Evolutionary conservation across 2,888 invertebrate genomes (phyloP).

Genomic region (Campoplex nolae): DNA sequence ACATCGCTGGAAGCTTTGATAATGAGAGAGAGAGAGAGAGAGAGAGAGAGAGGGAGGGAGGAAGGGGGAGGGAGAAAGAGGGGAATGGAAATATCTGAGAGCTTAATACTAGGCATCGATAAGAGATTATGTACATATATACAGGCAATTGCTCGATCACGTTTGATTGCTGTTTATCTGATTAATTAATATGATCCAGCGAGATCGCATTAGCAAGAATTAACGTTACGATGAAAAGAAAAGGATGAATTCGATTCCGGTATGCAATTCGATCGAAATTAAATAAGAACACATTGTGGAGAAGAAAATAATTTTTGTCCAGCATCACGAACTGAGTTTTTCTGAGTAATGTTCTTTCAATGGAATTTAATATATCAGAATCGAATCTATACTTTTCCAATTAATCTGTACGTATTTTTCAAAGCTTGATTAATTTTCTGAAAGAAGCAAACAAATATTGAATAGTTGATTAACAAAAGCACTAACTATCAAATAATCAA

Average conservation of each 20-base stretch:
- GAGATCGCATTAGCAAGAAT: neutral
- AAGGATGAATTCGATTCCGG: neutral
- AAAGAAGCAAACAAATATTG: neutral
- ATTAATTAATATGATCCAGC: constrained; percentile 4
- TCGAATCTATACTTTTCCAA: neutral
- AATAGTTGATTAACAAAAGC: neutral
- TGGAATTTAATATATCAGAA: neutral
- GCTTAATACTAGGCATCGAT: constrained; percentile 20
- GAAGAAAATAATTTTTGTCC: neutral
- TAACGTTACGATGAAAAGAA: neutral
- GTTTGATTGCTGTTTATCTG: constrained; percentile 18
- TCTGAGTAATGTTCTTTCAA: neutral
- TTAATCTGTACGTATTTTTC: neutral
- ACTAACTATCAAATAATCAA: constrained; percentile 10
- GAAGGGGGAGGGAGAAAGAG: neutral
- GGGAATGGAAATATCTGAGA: constrained; percentile 5
- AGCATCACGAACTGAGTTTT: neutral
- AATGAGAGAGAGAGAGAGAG: constrained; percentile 16
- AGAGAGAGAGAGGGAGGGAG: neutral
- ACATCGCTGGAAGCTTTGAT: constrained; percentile 42
- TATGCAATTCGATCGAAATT: neutral
- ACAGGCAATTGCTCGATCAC: constrained; percentile 10
- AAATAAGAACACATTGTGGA: too few relatives aligned
- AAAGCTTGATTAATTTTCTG: neutral
- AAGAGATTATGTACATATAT: constrained; percentile 21